Evolutionary conservation across 2,888 invertebrate species (phyloP), one percentile per base, ranked within the genome.

Genomic region (Folsomia candida): DNA sequence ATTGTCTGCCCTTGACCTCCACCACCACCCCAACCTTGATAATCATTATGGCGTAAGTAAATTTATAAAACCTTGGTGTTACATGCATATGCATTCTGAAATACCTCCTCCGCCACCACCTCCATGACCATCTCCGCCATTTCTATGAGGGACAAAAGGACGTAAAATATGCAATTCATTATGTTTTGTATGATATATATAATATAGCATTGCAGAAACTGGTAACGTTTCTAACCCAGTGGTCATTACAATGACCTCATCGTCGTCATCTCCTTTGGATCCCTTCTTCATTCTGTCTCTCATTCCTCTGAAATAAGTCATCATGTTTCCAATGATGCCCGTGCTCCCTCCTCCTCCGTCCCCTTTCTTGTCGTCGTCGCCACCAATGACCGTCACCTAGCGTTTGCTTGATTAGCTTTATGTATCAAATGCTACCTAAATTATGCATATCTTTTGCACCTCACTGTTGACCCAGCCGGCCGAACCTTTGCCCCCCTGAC

Each of bases 1-100:
- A 62, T 62, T 3, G 62, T 62, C 26, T 62, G 62, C 3, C 62
- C 62, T 28, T 24, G n/a, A 24, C 59, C 62, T 26, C 62, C 59
- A 6, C 59, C 25, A 26, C 59, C 59, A 24, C 59, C 59, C 20
- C 9, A 47, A 47, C 47, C 47, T 47, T 47, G 11, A 14, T 18
- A 47, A 14, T 47, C 47, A 47, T 47, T 47, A 47, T 14, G 14
- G 14, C 18, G 11, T 47, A 47, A 47, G 11, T 47, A 47, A 47
- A 47, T 47, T 47, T 14, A 47, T 47, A 47, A 14, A 47, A 47
- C 18, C 47, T 14, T 47, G 11, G 14, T 18, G 47, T 14, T 47
- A 47, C 18, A 47, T 47, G 11, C 47, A 11, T 18, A 47, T 14
- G 14, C 11, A 47, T 47, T 11, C 47, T 11, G 47, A 47, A 47